These are phyloP conservation scores for Propsilocerus akamusi DNA, from an alignment of 1,140 invertebrate species.

Conservation along the genomic window DNA sequence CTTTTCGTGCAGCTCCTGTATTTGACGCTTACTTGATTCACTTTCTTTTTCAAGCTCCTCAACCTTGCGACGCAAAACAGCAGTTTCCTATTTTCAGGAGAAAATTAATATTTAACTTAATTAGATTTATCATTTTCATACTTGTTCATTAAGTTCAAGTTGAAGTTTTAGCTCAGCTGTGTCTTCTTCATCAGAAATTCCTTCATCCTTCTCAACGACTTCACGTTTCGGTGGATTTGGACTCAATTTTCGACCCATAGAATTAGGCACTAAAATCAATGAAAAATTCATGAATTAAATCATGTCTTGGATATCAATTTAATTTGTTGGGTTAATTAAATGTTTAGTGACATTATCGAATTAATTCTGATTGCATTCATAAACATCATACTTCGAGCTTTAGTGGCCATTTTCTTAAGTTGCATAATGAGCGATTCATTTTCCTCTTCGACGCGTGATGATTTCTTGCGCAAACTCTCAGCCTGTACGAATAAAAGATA, in stretches of 20 bases:
- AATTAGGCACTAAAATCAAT: conserved; percentile 27
- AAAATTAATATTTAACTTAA: neutral
- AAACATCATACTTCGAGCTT: conserved; percentile 47
- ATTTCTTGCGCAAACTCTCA: conserved; percentile 67
- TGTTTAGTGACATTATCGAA: conserved; percentile 10
- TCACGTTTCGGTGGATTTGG: conserved; percentile 38
- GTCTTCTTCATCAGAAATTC: conserved; percentile 57
- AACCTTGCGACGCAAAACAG: conserved; percentile 59
- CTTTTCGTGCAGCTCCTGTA: conserved; percentile 59
- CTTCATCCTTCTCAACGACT: conserved; percentile 47
- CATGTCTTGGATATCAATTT: neutral
- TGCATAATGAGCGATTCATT: conserved; percentile 82
- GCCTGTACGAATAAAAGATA: conserved; percentile 37
- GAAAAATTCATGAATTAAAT: conserved; percentile 6
- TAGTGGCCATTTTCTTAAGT: conserved; percentile 83
- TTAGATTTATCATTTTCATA: conserved; percentile 11
- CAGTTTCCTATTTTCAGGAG: conserved; percentile 40
- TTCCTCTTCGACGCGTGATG: conserved; percentile 76
- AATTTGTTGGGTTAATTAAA: neutral
- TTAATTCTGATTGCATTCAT: conserved; percentile 24
- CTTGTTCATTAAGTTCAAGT: conserved; percentile 71
- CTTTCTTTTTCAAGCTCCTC: conserved; percentile 70
- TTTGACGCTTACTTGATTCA: conserved; percentile 50
- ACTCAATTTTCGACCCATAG: conserved; percentile 41
- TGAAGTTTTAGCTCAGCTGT: conserved; percentile 55